Conservation (phyloP, 92 coral and sea anemone species). For the Phymanthus crucifer region DNA sequence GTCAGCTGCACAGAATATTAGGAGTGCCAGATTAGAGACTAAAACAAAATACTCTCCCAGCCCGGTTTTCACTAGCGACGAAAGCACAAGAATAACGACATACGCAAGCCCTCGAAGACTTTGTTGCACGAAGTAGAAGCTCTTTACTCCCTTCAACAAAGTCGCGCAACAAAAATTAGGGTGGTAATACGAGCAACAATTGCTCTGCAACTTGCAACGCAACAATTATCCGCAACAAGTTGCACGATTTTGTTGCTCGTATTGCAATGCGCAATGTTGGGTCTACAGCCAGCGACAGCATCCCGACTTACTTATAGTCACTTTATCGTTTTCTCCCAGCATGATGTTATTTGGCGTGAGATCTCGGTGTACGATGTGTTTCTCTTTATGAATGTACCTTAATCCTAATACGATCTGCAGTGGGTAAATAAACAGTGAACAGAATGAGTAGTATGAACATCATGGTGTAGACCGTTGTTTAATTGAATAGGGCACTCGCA, state of each 20-base stretch:
- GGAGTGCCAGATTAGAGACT: background rate
- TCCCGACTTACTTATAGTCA: constrained; percentile 88
- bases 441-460: background rate
- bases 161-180: too few species aligned
- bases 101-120: too few species aligned
- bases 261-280: too few species aligned
- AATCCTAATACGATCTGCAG: constrained; percentile 87
- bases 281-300: background rate
- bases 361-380: constrained; percentile 95
- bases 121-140: too few species aligned
- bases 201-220: too few species aligned
- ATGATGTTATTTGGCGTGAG: constrained; percentile 98
- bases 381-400: constrained; percentile 96
- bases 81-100: too few species aligned
- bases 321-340: constrained; percentile 98
- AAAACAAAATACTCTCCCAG: background rate
- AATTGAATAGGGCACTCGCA: too few species aligned
- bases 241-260: too few species aligned
- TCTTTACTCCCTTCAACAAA: too few species aligned
- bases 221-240: too few species aligned
- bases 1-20: constrained; percentile 63
- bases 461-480: background rate
- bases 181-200: too few species aligned
- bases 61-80: too few species aligned
- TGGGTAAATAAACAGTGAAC: background rate